phyloP scores from a whole-genome alignment of 2,113 vertebrate genomes.

The Lucifuga dentata region DNA sequence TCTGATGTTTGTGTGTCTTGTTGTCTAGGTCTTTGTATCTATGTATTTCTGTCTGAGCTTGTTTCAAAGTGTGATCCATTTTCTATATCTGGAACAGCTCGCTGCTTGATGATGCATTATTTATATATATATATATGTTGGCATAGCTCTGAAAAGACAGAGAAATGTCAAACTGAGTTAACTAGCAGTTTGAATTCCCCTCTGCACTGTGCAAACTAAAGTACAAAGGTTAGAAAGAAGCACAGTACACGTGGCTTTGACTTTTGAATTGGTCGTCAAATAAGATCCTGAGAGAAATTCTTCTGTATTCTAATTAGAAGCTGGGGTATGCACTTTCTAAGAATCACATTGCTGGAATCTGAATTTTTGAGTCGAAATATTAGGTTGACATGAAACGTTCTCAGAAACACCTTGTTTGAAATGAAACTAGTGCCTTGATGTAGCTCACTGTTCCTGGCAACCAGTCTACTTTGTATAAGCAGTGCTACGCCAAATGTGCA shows the following conservation, averaged over 20 bases:
- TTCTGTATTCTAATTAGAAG: slow-evolving; percentile 44
- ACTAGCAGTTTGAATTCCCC: not conserved
- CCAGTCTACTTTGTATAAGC: not conserved
- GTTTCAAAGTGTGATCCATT: slow-evolving; percentile 7
- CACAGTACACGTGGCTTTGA: slow-evolving; percentile 8
- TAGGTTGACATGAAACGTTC: slow-evolving; percentile 40
- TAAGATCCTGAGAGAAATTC: slow-evolving; percentile 33
- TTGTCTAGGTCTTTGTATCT: slow-evolving; percentile 12
- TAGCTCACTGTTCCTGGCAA: slow-evolving; percentile 21
- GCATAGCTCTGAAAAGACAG: slow-evolving; percentile 1
- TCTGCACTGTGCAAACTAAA: slow-evolving; percentile 20
- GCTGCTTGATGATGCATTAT: slow-evolving; percentile 33
- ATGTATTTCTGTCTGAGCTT: slow-evolving; percentile 31
- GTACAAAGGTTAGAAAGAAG: slow-evolving; percentile 14
- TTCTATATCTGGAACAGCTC: slow-evolving; percentile 6
- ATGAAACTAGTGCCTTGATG: slow-evolving; percentile 36
- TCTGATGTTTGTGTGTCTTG: not conserved
- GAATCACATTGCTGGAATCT: slow-evolving; percentile 35
- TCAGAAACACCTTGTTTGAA: slow-evolving; percentile 35
- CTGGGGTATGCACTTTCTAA: slow-evolving; percentile 11
- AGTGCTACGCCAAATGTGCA: slow-evolving; percentile 16
- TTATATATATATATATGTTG: too few species aligned
- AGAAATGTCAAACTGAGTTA: slow-evolving; percentile 7
- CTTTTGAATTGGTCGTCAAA: slow-evolving; percentile 28
- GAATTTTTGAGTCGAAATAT: slow-evolving; percentile 53